Conservation (phyloP, 2,888 invertebrate genomes). For the Tridacna crocea region DNA sequence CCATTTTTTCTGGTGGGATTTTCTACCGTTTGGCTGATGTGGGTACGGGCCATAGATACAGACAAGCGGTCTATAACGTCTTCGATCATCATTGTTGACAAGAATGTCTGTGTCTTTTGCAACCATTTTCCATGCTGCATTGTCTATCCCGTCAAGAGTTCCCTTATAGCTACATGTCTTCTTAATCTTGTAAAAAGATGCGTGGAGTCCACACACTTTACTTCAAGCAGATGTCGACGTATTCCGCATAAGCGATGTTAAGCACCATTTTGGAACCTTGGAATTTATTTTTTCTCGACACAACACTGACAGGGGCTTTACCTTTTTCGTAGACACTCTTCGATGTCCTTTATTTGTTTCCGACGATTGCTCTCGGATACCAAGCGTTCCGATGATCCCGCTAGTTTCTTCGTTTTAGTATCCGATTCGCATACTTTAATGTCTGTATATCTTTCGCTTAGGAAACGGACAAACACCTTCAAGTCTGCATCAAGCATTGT, state of each 20-base stretch:
- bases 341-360: too few relatives aligned
- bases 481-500: too few relatives aligned
- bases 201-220: slow-evolving; percentile 52
- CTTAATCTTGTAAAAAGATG: slow-evolving; percentile 55
- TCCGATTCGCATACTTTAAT: too few relatives aligned
- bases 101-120: slow-evolving; percentile 42
- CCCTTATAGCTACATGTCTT: slow-evolving; percentile 44
- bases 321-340: too few relatives aligned
- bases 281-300: too few relatives aligned
- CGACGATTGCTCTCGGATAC: too few relatives aligned
- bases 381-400: too few relatives aligned
- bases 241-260: slow-evolving; percentile 44
- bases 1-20: slow-evolving; percentile 41
- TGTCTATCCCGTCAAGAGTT: slow-evolving; percentile 36
- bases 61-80: slow-evolving; percentile 59
- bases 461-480: too few relatives aligned
- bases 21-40: slow-evolving; percentile 51
- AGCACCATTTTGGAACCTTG: slow-evolving; percentile 50
- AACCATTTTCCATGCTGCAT: slow-evolving; percentile 57
- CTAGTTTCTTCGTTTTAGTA: too few relatives aligned
- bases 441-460: too few relatives aligned
- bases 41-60: slow-evolving; percentile 51
- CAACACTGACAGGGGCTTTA: too few relatives aligned
- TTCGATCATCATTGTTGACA: slow-evolving; percentile 55
- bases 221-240: slow-evolving; percentile 52